Conservation (phyloP, 2,113 vertebrate species). For the Astatoreochromis straeleni region DNA sequence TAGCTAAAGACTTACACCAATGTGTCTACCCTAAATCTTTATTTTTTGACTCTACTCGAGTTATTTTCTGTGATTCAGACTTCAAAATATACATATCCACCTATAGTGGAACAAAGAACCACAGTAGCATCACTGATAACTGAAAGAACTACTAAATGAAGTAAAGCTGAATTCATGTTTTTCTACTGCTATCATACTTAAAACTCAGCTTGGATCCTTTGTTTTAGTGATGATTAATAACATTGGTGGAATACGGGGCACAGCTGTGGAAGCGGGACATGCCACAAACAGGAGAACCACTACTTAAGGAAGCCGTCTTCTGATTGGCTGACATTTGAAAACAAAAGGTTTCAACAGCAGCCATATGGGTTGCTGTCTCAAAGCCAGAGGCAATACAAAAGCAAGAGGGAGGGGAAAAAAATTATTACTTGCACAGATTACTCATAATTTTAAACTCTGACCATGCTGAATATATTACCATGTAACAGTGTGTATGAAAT, state of each 20-base stretch:
- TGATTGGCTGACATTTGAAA: background rate
- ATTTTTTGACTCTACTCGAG: background rate
- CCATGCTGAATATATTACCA: background rate
- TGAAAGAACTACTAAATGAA: rapidly evolving
- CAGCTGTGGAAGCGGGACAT: rapidly evolving
- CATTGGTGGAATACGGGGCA: background rate
- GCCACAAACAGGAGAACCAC: background rate
- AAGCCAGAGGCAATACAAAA: background rate
- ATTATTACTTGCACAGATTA: background rate
- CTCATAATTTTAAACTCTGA: background rate
- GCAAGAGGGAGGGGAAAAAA: rapidly evolving
- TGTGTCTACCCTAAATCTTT: background rate
- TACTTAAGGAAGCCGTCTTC: background rate
- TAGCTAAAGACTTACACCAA: background rate
- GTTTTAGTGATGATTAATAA: background rate
- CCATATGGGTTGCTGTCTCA: background rate
- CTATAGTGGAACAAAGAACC: background rate
- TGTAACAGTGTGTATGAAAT: background rate
- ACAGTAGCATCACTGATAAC: background rate
- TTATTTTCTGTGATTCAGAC: background rate
- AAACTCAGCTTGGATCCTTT: background rate
- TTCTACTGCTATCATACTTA: background rate
- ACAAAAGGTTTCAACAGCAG: background rate
- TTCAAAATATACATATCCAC: background rate
- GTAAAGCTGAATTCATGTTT: background rate